phyloP scores from a whole-genome alignment of 2,888 invertebrate species.

The Andrena hattorfiana region DNA sequence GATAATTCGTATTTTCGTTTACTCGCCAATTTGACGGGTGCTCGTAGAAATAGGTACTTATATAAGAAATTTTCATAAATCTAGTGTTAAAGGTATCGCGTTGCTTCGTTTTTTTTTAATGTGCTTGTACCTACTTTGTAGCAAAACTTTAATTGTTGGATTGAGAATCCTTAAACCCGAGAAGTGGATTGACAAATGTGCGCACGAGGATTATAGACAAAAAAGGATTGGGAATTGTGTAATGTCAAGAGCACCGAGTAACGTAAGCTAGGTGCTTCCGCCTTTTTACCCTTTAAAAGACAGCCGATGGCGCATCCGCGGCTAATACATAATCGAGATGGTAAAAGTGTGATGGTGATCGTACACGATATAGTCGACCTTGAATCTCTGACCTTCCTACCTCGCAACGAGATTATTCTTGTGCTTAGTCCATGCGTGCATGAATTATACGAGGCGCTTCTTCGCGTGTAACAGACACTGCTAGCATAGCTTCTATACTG shows the following conservation, averaged over 20 bases:
- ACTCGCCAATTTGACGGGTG: too few relatives aligned
- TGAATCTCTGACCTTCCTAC: constrained; percentile 63
- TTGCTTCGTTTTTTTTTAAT: too few relatives aligned
- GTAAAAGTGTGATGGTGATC: constrained; percentile 52
- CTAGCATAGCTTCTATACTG: not conserved
- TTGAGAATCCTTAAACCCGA: too few relatives aligned
- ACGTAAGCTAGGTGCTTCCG: constrained; percentile 48
- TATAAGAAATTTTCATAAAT: too few relatives aligned
- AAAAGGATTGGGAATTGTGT: constrained; percentile 8
- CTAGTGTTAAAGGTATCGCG: too few relatives aligned
- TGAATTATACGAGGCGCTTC: not conserved
- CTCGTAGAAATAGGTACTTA: too few relatives aligned
- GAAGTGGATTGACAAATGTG: too few relatives aligned
- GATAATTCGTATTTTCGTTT: too few relatives aligned
- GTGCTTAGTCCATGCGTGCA: constrained; percentile 40
- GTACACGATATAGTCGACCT: constrained; percentile 51
- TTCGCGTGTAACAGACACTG: not conserved
- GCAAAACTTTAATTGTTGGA: too few relatives aligned
- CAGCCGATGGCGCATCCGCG: constrained; percentile 24
- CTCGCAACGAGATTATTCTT: constrained; percentile 48
- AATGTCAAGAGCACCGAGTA: constrained; percentile 6
- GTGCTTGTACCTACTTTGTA: too few relatives aligned
- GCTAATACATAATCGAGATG: constrained; percentile 43
- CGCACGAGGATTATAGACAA: not conserved
- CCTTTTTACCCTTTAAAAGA: constrained; percentile 56